Evolutionary conservation across 2,113 vertebrate species (phyloP).

Genomic region (Zapus hudsonius): DNA sequence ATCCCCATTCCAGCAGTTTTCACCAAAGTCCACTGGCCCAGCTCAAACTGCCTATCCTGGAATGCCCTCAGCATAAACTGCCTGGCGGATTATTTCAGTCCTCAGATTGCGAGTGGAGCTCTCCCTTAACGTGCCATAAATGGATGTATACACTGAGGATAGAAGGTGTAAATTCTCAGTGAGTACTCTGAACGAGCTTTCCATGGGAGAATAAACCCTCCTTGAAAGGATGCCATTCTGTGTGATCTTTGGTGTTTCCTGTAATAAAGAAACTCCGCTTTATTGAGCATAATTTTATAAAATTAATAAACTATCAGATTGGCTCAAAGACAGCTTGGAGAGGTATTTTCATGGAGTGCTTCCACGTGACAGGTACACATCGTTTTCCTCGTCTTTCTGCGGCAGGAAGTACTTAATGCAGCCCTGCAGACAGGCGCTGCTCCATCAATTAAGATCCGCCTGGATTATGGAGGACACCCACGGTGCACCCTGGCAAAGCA

Average conservation of each 20-base stretch:
- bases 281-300: not conserved
- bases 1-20: not conserved
- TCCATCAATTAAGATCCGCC: constrained; percentile 43
- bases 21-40: not conserved
- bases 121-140: not conserved
- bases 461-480: constrained; percentile 35
- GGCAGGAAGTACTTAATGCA: not conserved
- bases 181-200: not conserved
- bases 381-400: not conserved
- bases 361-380: not conserved
- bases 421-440: not conserved
- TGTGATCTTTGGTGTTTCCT: not conserved
- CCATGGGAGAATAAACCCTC: not conserved
- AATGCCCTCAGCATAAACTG: not conserved
- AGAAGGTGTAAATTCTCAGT: not conserved
- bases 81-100: not conserved
- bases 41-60: accelerated
- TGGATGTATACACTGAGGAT: too few relatives aligned
- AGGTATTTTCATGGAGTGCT: not conserved
- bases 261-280: accelerated
- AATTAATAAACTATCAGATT: not conserved
- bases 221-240: not conserved
- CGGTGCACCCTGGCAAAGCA: not conserved
- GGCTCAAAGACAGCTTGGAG: not conserved
- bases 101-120: not conserved